phyloP scores from a whole-genome alignment of 2,113 vertebrate species.

The Podarcis muralis region DNA sequence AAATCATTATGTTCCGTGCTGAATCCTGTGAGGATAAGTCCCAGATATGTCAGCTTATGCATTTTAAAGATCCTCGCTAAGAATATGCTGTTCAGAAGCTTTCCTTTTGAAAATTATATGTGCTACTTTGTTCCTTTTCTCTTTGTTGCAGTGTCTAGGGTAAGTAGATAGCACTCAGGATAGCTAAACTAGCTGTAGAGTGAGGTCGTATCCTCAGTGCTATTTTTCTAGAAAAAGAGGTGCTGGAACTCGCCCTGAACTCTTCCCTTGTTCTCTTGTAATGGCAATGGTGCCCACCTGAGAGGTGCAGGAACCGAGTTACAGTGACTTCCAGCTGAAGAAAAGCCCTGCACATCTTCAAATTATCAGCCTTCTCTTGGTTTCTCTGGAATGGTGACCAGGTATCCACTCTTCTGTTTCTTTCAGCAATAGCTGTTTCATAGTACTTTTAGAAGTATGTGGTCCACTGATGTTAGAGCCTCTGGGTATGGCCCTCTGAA shows the following conservation, averaged over 20 bases:
- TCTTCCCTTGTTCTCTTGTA: too few relatives aligned
- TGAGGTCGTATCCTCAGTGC: neutral
- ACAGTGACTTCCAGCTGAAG: too few relatives aligned
- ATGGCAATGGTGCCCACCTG: too few relatives aligned
- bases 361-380: neutral
- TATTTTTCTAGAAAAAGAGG: too few relatives aligned
- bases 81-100: neutral
- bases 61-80: neutral
- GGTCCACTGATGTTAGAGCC: too few relatives aligned
- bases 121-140: neutral
- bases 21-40: neutral
- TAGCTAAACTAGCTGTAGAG: neutral
- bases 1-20: neutral
- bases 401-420: neutral
- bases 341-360: too few relatives aligned
- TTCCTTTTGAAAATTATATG: neutral
- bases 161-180: neutral
- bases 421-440: neutral
- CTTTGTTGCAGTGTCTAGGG: neutral
- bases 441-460: neutral
- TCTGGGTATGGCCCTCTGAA: neutral
- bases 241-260: too few relatives aligned
- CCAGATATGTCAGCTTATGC: neutral
- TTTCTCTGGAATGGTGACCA: neutral
- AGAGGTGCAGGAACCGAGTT: too few relatives aligned